Conservation (phyloP, 2,888 invertebrate genomes). For the Xestia rhomboidea region DNA sequence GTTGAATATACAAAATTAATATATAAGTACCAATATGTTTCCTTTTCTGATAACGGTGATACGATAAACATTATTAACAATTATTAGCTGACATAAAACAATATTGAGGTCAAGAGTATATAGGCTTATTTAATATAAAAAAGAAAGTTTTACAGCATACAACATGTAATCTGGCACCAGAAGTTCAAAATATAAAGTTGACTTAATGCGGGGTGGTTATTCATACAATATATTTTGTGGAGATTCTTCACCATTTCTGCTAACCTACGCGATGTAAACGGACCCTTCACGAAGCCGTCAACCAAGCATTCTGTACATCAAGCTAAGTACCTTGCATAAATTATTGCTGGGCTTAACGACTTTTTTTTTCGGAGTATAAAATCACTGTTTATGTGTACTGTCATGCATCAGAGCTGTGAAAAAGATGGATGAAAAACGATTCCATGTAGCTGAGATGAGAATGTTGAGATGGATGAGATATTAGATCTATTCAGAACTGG, state of each 20-base stretch:
- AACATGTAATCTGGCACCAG: constrained; percentile 1
- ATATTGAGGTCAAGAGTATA: too few species aligned
- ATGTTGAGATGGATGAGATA: too few species aligned
- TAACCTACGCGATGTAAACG: background rate
- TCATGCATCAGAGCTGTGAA: too few species aligned
- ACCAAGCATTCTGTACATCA: background rate
- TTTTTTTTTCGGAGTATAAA: too few species aligned
- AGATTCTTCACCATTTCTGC: background rate
- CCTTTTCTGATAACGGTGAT: background rate
- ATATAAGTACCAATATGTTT: background rate
- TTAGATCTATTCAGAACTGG: too few species aligned
- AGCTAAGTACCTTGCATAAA: background rate
- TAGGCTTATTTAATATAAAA: too few species aligned
- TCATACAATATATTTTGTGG: background rate
- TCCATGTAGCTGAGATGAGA: too few species aligned
- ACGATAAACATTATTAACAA: background rate
- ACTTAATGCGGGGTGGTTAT: background rate
- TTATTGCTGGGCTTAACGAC: too few species aligned
- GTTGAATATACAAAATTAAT: too few species aligned
- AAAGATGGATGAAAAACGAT: too few species aligned
- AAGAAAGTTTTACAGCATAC: background rate
- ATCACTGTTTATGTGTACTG: too few species aligned
- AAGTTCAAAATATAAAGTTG: constrained; percentile 20
- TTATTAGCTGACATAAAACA: background rate
- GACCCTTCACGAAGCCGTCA: background rate